Evolutionary conservation across 2,888 invertebrate genomes (phyloP).

Genomic region (Caenorhabditis sulstoni): DNA sequence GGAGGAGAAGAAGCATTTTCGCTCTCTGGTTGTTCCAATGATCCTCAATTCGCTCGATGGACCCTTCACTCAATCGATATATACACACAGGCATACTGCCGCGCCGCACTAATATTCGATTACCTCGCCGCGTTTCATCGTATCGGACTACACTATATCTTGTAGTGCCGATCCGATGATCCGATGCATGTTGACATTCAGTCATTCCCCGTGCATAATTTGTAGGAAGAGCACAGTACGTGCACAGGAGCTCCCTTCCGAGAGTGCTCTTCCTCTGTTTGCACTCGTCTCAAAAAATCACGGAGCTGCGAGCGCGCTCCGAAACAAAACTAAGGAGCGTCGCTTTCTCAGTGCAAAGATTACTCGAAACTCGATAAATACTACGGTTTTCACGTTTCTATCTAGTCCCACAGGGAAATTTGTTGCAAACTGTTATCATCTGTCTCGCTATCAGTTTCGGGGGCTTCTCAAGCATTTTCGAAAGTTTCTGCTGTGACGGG

Average conservation of each 20-base stretch:
- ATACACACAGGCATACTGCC: slow-evolving; percentile 10
- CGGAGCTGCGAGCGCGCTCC: slow-evolving; percentile 18
- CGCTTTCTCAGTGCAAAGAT: slow-evolving; percentile 34
- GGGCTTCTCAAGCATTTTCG: neutral
- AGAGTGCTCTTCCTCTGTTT: slow-evolving; percentile 37
- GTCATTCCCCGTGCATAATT: slow-evolving; percentile 24
- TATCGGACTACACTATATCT: slow-evolving; percentile 23
- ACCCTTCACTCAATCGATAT: slow-evolving; percentile 10
- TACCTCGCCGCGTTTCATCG: slow-evolving; percentile 16
- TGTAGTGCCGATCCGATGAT: slow-evolving; percentile 19
- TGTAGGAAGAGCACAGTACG: slow-evolving; percentile 49
- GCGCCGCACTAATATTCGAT: slow-evolving; percentile 22
- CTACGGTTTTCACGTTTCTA: slow-evolving; percentile 29
- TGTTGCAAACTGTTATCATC: neutral
- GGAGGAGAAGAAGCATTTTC: too few relatives aligned
- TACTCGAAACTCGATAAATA: slow-evolving; percentile 41
- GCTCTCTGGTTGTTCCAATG: neutral
- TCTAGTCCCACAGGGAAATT: neutral
- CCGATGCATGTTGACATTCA: slow-evolving; percentile 2
- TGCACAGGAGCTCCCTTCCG: slow-evolving; percentile 16
- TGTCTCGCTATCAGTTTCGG: neutral
- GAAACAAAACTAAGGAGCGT: slow-evolving; percentile 34
- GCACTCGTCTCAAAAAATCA: slow-evolving; percentile 57
- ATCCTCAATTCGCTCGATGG: slow-evolving; percentile 11
- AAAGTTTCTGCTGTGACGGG: neutral